Base-by-base conservation (phyloP, 2,888 invertebrate genomes). In the Temnothorax ravouxi region DNA sequence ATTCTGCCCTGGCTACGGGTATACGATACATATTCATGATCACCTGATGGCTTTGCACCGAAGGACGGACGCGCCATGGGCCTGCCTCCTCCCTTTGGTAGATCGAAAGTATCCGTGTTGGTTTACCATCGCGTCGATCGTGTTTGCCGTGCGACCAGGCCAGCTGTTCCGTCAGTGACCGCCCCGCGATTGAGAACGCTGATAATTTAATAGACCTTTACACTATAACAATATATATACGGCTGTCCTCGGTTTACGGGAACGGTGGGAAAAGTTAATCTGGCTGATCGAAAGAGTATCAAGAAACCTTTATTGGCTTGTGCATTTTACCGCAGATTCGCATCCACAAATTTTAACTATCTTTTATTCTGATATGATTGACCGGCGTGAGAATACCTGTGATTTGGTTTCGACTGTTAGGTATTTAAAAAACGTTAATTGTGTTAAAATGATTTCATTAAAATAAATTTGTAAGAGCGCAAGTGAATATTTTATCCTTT, bases 131-230 rank as follows among this genome's bases (percentile, higher is more conserved):
- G 38, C 34, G 76, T 76, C 74, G 50, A 29, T 72, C 13, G 61
- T 81, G 72, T 74, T 71, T 81, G 62, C 50, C 79, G 79, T 69
- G 79, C 52, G 81, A 74, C 74, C 74, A 52, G 11, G 59, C 76
- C 76, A 77, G 64, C 76, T 77, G 79, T 79, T 79, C 44, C 54
- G 64, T 34, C 15, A 21, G 34, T 66, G 15, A 54, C 13, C 56
- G 54, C 34, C 34, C 41, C 29, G 44, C 69, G 69, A 79, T 69
- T 69, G 69, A 79, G 59, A 69, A 79, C 21, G 59, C 59, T 59
- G 79, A 79, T 79, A 69, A 79, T 79, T 79, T 69, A 79, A 79
- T 69, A 69, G 69, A 47, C 21, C 69, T 50, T 69, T n/a, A n/a
- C n/a, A 34, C 34, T 69, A 41, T 47, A 56, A 79, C 54, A 21